Conservation (phyloP, 2,888 invertebrate species). For the Cyclophora punctaria region DNA sequence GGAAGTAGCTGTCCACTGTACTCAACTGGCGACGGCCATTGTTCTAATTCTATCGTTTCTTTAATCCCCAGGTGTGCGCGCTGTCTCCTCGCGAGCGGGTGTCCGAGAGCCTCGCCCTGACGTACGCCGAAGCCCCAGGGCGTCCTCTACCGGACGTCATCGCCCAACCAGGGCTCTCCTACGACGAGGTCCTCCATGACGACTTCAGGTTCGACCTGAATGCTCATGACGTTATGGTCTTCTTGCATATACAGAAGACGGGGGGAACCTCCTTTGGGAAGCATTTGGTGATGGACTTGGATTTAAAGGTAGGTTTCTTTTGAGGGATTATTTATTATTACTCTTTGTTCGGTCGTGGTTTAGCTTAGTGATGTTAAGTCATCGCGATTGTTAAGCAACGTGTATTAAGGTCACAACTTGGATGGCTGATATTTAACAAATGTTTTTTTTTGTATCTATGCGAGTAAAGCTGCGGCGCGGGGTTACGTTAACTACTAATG, state of each 20-base stretch:
- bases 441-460: no score
- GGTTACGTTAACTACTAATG: no score
- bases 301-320: conserved; percentile 73
- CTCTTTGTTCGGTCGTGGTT: no score
- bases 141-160: conserved; percentile 69
- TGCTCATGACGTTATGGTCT: conserved; percentile 97
- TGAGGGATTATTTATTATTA: no score
- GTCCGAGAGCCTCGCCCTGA: conserved; percentile 68
- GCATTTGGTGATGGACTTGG: conserved; percentile 96
- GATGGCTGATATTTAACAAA: no score
- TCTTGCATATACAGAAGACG: conserved; percentile 98
- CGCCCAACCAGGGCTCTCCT: conserved; percentile 82
- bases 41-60: neutral
- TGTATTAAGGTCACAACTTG: no score
- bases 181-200: conserved; percentile 90
- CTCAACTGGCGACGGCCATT: no score
- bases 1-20: no score
- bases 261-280: conserved; percentile 98
- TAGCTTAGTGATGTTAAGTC: no score
- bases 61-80: conserved; percentile 78
- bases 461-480: no score
- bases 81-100: conserved; percentile 79
- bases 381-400: no score
- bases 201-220: conserved; percentile 92
- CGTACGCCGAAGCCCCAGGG: conserved; percentile 70